A percentile compares a stretch with the other conserved stretches of the same genome.
Conservation (phyloP, 1,140 invertebrate genomes). For the Tetragonula clypearis region DNA sequence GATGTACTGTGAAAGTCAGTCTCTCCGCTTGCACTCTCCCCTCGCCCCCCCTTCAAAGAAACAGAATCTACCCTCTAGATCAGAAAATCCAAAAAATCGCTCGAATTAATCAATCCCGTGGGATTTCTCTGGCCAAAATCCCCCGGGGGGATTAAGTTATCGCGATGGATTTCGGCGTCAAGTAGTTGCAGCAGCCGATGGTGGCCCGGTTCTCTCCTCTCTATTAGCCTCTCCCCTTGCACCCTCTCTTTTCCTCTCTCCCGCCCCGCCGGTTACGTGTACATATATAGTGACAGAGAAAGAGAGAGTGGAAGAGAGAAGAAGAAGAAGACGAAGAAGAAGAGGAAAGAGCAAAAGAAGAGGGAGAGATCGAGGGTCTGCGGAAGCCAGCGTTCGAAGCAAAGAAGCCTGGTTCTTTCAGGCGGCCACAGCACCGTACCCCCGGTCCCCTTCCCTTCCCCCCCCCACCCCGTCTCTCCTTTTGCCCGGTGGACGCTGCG, state of each 20-base stretch:
- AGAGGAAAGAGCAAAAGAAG: neutral
- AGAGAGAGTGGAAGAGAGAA: slow-evolving; percentile 5
- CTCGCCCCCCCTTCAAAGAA: neutral
- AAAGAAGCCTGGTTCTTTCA: slow-evolving; percentile 50
- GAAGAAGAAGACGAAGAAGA: slow-evolving; percentile 37
- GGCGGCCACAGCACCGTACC: slow-evolving; percentile 11
- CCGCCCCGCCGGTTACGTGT: neutral
- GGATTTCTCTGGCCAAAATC: slow-evolving; percentile 70
- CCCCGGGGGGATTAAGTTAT: slow-evolving; percentile 77
- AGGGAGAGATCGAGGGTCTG: slow-evolving; percentile 11
- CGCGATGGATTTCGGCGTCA: slow-evolving; percentile 77
- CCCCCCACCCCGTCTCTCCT: too few species aligned
- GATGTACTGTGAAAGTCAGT: neutral
- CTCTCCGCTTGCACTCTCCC: neutral
- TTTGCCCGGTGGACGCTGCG: slow-evolving; percentile 2
- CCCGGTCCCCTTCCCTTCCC: neutral
- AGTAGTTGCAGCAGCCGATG: slow-evolving; percentile 65
- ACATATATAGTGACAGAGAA: too few species aligned
- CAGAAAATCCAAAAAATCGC: fast-evolving
- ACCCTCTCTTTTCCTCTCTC: neutral
- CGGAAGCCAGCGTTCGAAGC: slow-evolving; percentile 59
- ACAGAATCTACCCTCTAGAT: neutral
- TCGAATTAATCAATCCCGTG: slow-evolving; percentile 54
- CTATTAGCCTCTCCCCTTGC: slow-evolving; percentile 65
- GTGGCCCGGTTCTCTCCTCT: slow-evolving; percentile 55